Evolutionary conservation across 2,797 vertebrate genomes (phyloP).

Genomic region (Cyclura pinguis): DNA sequence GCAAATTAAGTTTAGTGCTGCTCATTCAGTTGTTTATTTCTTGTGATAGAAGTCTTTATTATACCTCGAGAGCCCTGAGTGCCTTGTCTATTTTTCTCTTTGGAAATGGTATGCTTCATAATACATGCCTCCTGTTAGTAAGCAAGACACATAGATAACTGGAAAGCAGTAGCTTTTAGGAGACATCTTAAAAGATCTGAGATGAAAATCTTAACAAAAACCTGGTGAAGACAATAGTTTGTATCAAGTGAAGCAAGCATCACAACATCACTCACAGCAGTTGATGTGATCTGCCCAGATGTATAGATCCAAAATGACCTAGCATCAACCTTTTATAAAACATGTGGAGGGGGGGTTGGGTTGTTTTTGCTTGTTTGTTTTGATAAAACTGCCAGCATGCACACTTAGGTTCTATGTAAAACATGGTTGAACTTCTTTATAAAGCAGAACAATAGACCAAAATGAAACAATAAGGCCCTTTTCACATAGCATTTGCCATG

Average conservation of each 20-base stretch:
- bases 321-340: slow-evolving; percentile 37
- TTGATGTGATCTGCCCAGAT: slow-evolving; percentile 19
- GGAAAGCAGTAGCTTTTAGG: slow-evolving; percentile 59
- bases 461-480: not conserved
- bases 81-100: slow-evolving; percentile 64
- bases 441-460: not conserved
- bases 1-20: slow-evolving; percentile 84
- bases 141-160: slow-evolving; percentile 60
- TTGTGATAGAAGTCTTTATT: slow-evolving; percentile 80
- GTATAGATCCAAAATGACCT: not conserved
- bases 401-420: not conserved
- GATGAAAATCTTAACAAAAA: slow-evolving; percentile 54
- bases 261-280: not conserved
- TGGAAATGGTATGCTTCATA: slow-evolving; percentile 48
- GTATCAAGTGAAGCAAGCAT: slow-evolving; percentile 36
- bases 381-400: slow-evolving; percentile 13
- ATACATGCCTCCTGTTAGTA: slow-evolving; percentile 53
- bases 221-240: slow-evolving; percentile 61
- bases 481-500: too few species aligned
- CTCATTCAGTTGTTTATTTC: slow-evolving; percentile 80
- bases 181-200: slow-evolving; percentile 62
- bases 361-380: not conserved
- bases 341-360: not conserved
- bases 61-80: slow-evolving; percentile 68
- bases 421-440: slow-evolving; percentile 2